phyloP scores from a whole-genome alignment of 2,797 vertebrate genomes.

The Hydrocynus forskahlii region DNA sequence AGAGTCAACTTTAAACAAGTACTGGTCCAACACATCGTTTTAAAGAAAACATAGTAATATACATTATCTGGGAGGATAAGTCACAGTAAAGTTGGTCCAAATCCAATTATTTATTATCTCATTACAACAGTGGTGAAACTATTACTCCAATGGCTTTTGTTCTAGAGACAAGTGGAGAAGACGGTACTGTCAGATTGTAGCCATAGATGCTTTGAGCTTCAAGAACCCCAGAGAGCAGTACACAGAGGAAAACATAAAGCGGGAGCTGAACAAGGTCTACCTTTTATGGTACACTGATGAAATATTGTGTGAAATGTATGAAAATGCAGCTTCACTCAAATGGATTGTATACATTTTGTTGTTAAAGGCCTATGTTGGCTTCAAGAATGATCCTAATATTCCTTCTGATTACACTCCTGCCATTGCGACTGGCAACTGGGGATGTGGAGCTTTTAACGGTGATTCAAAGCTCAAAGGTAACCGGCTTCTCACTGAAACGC shows the following conservation, averaged over 20 bases:
- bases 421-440: constrained; percentile 81
- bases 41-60: no score
- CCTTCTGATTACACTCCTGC: constrained; percentile 46
- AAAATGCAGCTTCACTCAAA: background rate
- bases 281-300: background rate
- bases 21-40: background rate
- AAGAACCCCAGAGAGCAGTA: constrained; percentile 65
- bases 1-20: background rate
- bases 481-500: background rate
- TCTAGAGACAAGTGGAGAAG: constrained; percentile 72
- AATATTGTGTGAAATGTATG: background rate
- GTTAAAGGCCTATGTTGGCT: constrained; percentile 76
- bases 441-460: constrained; percentile 76
- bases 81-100: no score
- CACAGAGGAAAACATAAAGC: constrained; percentile 22
- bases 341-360: background rate
- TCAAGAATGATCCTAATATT: background rate
- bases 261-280: constrained; percentile 79
- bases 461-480: constrained; percentile 79
- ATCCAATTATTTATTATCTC: no score
- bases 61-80: no score
- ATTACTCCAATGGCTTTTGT: background rate
- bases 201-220: constrained; percentile 73
- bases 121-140: background rate
- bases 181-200: constrained; percentile 68